Conservation (phyloP, 1,140 invertebrate species). For the Tigriopus japonicus region DNA sequence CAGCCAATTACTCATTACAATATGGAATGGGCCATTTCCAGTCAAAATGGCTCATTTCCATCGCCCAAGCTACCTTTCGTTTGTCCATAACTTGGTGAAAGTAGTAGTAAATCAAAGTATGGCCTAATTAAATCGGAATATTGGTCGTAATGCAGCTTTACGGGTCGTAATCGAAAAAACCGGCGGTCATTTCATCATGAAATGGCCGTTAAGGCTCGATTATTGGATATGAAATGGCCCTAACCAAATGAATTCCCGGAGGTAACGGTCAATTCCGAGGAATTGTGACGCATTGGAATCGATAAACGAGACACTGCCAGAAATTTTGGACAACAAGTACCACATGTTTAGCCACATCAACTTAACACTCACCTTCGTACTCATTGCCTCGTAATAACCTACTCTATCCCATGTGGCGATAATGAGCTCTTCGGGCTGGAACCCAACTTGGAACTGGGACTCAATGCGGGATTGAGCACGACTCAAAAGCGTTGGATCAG, state of each 20-base stretch:
- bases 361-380: slow-evolving; percentile 31
- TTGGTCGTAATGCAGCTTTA: not conserved
- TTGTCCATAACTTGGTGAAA: not conserved
- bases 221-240: too few species aligned
- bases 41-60: not conserved
- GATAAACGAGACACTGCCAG: too few species aligned
- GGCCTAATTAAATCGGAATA: not conserved
- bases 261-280: too few species aligned
- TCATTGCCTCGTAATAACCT: slow-evolving; percentile 37
- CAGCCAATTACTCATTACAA: not conserved
- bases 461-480: not conserved
- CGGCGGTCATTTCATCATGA: too few species aligned
- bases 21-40: not conserved
- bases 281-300: too few species aligned
- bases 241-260: too few species aligned
- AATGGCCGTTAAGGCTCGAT: too few species aligned
- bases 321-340: not conserved
- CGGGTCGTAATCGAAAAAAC: too few species aligned
- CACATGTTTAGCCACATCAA: not conserved
- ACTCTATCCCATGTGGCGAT: slow-evolving; percentile 56
- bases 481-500: not conserved
- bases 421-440: slow-evolving; percentile 42
- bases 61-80: not conserved
- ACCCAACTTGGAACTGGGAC: slow-evolving; percentile 34
- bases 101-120: slow-evolving; percentile 1